Evolutionary conservation across 2,113 vertebrate genomes (phyloP), one percentile per base, ranked within the genome.

Genomic region (Neolamprologus kungweensis): DNA sequence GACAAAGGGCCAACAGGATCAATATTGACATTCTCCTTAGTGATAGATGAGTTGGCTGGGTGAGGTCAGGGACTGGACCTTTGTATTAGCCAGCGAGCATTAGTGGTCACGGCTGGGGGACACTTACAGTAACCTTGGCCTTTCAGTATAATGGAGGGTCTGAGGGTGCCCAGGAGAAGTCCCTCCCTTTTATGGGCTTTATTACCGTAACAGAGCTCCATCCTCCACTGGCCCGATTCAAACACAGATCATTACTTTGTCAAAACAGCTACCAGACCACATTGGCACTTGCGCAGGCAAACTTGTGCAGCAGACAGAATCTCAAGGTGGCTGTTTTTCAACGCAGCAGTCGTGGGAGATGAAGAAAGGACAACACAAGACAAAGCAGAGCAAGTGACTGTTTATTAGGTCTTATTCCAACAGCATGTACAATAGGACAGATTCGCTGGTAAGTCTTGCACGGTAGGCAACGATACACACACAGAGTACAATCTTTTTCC

Each of bases 1-100:
- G 88, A 96, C 92, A 94, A 93, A 92, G 89, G 93, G 89, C 94
- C 94, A 96, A 89, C 90, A 93, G 81, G 92, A 96, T 96, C 96
- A 96, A 96, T 96, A 97, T 96, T 97, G 95, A 96, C 94, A 92
- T 95, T 96, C 94, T 95, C 95, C 93, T 91, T 94, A 93, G 95
- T 82, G 93, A 96, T 95, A 91, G 89, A 87, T 11, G 84, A 93
- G 94, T 92, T 94, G 92, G 91, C 94, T 91, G 81, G 88, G 86
- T 93, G 87, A 93, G 92, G 93, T 89, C 92, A 94, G 91, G 87
- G 85, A 92, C 90, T 88, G 87, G 94, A 93, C 86, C 85, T 92
- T 84, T 86, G 81, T 91, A 86, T 71, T 71, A 90, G 92, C 87
- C 88, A 83, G 83, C 81, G 47, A 91, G 81, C 88, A 93, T 93